Conservation (phyloP, 2,113 vertebrate genomes). For the Pteruthius melanotis region DNA sequence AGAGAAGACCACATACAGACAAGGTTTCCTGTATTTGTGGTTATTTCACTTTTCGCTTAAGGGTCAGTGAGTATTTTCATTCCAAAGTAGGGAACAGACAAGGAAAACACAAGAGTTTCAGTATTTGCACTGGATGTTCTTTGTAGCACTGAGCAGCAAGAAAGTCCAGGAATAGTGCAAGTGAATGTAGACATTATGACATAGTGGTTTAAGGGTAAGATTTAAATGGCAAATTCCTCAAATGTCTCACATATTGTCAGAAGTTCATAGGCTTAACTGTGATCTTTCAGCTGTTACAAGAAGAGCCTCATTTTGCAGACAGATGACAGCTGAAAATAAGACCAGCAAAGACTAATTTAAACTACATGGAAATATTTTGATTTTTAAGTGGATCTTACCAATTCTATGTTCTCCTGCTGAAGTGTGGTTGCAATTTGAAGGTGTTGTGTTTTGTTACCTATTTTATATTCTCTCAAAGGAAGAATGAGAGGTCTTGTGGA, state of each 20-base stretch:
- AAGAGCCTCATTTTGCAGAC: background rate
- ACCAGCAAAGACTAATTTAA: background rate
- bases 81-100: background rate
- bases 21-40: background rate
- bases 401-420: background rate
- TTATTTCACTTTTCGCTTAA: background rate
- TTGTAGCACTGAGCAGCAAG: background rate
- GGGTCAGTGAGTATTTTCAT: background rate
- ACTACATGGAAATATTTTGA: background rate
- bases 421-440: background rate
- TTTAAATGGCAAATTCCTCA: background rate
- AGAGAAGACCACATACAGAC: accelerated
- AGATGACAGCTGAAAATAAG: background rate
- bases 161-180: background rate
- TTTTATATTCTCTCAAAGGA: background rate
- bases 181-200: background rate
- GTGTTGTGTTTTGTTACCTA: background rate
- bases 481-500: background rate
- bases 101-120: background rate
- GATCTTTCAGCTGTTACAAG: background rate
- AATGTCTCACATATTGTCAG: background rate
- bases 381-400: background rate
- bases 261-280: background rate
- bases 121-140: background rate
- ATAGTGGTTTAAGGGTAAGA: background rate